phyloP scores from a whole-genome alignment of 1,140 invertebrate genomes.

The Paramacrobiotus metropolitanus region DNA sequence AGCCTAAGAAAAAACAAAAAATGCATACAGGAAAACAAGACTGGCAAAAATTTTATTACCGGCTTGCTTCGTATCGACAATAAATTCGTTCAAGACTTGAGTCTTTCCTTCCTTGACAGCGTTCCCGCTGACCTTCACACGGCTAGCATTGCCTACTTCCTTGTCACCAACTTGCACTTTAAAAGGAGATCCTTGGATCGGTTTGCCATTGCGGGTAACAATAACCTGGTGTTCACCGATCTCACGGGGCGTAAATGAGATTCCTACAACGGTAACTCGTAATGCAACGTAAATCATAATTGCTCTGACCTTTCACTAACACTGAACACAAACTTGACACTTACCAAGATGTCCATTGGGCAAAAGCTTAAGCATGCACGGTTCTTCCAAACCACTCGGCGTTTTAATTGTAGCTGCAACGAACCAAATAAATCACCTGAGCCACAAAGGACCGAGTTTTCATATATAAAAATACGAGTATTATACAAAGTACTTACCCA shows the following conservation, averaged over 20 bases:
- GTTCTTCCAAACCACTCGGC: constrained; percentile 77
- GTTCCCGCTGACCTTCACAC: constrained; percentile 63
- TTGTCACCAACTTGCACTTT: constrained; percentile 75
- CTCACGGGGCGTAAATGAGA: constrained; percentile 88
- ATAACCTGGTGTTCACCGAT: constrained; percentile 78
- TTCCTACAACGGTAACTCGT: constrained; percentile 31
- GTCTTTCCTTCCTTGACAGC: constrained; percentile 75
- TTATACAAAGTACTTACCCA: no score
- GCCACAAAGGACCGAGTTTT: no score
- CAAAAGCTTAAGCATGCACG: constrained; percentile 77
- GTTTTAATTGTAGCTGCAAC: constrained; percentile 82
- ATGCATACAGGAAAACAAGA: constrained; percentile 6
- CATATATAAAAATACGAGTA: no score
- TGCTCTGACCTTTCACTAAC: not conserved
- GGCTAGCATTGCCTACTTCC: constrained; percentile 88
- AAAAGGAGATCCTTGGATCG: constrained; percentile 86
- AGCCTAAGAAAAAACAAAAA: constrained; percentile 36
- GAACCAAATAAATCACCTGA: no score
- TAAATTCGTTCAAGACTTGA: constrained; percentile 68
- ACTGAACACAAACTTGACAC: constrained; percentile 3
- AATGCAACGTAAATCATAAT: not conserved
- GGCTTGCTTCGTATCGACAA: constrained; percentile 75
- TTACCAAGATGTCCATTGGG: constrained; percentile 73
- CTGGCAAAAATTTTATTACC: constrained; percentile 26
- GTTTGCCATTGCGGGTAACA: constrained; percentile 74